These are phyloP conservation scores for Bursaphelenchus mucronatus DNA, from an alignment of 1,140 invertebrate species.

Conservation along the genomic window DNA sequence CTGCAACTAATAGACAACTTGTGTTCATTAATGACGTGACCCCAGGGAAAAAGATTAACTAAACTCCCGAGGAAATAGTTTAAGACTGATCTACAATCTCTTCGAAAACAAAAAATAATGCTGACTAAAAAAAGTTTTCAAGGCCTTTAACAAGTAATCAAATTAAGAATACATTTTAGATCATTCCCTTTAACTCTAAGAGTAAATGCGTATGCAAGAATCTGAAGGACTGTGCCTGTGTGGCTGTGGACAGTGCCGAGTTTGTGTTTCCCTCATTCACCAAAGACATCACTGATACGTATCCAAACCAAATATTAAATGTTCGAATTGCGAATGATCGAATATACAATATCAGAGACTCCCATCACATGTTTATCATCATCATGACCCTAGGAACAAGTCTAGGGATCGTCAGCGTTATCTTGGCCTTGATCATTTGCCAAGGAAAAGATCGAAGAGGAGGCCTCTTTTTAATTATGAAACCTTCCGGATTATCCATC, in stretches of 20 bases:
- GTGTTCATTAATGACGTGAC: no score
- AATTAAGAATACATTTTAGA: conserved; percentile 1
- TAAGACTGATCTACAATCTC: no score
- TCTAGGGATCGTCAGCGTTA: conserved; percentile 5
- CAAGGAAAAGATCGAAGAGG: background rate
- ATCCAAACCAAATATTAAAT: conserved; percentile 1
- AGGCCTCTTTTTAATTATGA: conserved; percentile 1
- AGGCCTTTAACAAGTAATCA: no score
- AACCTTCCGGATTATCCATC: background rate
- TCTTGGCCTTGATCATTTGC: background rate
- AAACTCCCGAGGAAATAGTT: no score
- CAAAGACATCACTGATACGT: background rate
- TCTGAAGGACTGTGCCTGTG: background rate
- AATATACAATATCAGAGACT: conserved; percentile 1
- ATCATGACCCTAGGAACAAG: background rate
- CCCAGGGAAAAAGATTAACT: no score
- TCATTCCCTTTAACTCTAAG: conserved; percentile 5
- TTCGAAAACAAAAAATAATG: background rate
- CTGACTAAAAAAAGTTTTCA: no score
- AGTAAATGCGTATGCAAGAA: conserved; percentile 9
- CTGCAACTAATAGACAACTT: no score
- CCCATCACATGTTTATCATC: conserved; percentile 1
- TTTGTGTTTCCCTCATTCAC: background rate
- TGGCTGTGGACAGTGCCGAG: conserved; percentile 1
- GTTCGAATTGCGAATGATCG: background rate